Conservation (phyloP, 2,888 invertebrate genomes). For the Leptopilina drosophilae region DNA sequence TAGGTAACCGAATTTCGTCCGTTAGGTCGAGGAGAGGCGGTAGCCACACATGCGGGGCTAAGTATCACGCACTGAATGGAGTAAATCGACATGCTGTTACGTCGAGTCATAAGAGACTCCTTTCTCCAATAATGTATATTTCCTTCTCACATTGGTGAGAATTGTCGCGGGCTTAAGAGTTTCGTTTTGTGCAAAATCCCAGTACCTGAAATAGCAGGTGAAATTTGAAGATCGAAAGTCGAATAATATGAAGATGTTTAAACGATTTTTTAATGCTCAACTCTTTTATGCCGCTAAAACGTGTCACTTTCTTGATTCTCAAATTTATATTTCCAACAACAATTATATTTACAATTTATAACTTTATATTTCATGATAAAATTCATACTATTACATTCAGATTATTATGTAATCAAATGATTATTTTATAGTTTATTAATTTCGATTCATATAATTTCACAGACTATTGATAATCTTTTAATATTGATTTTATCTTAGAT, state of each 20-base stretch:
- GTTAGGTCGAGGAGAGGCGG: constrained; percentile 44
- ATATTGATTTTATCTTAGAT: too few species aligned
- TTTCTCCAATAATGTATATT: constrained; percentile 70
- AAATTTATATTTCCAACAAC: too few species aligned
- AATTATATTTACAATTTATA: too few species aligned
- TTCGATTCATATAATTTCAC: too few species aligned
- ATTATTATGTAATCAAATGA: too few species aligned
- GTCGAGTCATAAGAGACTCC: constrained; percentile 64
- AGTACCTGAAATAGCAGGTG: constrained; percentile 39
- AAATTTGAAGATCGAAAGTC: constrained; percentile 21
- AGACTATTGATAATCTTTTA: too few species aligned
- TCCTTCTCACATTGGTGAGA: constrained; percentile 58
- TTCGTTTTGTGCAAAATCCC: constrained; percentile 49
- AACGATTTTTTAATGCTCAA: too few species aligned
- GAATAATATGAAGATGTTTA: constrained; percentile 8
- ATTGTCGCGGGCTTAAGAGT: constrained; percentile 51
- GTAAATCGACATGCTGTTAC: constrained; percentile 64
- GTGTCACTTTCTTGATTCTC: too few species aligned
- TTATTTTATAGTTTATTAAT: too few species aligned
- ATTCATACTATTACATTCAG: too few species aligned
- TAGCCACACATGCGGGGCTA: constrained; percentile 65
- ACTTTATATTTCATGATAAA: too few species aligned
- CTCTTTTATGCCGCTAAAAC: too few species aligned
- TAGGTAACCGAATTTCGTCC: constrained; percentile 1
- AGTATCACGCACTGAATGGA: constrained; percentile 74